Evolutionary conservation across 2,888 invertebrate genomes (phyloP).

Genomic region (Hydraecia micacea): DNA sequence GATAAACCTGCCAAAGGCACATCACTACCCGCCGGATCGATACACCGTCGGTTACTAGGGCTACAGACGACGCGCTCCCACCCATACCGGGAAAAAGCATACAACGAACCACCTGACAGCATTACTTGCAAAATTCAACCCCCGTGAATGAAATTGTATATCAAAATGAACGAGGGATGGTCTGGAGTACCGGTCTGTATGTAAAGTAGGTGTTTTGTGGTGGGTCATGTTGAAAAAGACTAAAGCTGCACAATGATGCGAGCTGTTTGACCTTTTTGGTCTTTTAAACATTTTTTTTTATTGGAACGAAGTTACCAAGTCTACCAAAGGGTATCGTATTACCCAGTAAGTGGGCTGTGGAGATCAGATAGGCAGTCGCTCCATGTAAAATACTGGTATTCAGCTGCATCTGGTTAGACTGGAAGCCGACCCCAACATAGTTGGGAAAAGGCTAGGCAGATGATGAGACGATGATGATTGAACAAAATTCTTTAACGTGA

Average conservation of each 20-base stretch:
- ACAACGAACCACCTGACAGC: constrained; percentile 43
- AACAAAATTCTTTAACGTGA: too few species aligned
- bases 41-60: constrained; percentile 79
- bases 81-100: constrained; percentile 52
- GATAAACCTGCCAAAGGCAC: background rate
- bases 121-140: constrained; percentile 55
- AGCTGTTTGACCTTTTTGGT: background rate
- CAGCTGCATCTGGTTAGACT: too few species aligned
- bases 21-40: constrained; percentile 74
- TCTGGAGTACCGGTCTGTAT: background rate
- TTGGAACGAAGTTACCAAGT: too few species aligned
- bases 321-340: too few species aligned
- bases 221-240: background rate
- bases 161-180: background rate
- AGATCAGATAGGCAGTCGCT: too few species aligned
- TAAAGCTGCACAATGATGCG: background rate
- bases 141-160: constrained; percentile 18
- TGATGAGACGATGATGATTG: too few species aligned
- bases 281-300: background rate
- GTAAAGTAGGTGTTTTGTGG: background rate
- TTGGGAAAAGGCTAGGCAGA: too few species aligned
- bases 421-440: too few species aligned
- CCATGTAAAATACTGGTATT: too few species aligned
- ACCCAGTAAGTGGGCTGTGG: too few species aligned
- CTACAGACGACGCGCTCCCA: constrained; percentile 72